Conservation (phyloP, 2,113 vertebrate species). For the Colius striatus region DNA sequence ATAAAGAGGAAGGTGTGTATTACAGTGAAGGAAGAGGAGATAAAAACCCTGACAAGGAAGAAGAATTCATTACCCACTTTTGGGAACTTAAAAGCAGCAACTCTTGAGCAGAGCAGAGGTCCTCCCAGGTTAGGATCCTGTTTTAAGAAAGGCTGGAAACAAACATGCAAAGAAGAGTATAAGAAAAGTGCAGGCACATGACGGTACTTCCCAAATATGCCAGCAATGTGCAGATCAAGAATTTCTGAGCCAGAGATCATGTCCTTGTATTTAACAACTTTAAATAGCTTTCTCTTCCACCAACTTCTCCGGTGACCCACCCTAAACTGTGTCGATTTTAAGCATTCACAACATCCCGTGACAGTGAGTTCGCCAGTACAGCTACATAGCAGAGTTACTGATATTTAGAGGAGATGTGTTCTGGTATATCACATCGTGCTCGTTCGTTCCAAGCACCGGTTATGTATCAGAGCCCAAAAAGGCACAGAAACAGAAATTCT, state of each 20-base stretch:
- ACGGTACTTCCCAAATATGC: background rate
- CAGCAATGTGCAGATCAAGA: background rate
- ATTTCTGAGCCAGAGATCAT: background rate
- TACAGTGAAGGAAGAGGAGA: background rate
- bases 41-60: background rate
- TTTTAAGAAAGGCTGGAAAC: background rate
- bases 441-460: background rate
- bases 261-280: background rate
- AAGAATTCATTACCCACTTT: background rate
- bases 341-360: background rate
- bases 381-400: background rate
- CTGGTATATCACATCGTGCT: background rate
- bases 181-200: background rate
- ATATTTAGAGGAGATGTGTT: background rate
- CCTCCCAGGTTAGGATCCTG: background rate
- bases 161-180: rapidly evolving
- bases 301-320: background rate
- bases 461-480: slow-evolving; percentile 31
- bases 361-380: background rate
- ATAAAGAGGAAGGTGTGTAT: background rate
- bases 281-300: background rate
- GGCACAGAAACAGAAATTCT: slow-evolving; percentile 17
- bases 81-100: background rate
- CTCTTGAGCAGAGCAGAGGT: background rate
- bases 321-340: background rate